phyloP scores from a whole-genome alignment of 1,140 invertebrate species.

The Drosophila bifasciata region DNA sequence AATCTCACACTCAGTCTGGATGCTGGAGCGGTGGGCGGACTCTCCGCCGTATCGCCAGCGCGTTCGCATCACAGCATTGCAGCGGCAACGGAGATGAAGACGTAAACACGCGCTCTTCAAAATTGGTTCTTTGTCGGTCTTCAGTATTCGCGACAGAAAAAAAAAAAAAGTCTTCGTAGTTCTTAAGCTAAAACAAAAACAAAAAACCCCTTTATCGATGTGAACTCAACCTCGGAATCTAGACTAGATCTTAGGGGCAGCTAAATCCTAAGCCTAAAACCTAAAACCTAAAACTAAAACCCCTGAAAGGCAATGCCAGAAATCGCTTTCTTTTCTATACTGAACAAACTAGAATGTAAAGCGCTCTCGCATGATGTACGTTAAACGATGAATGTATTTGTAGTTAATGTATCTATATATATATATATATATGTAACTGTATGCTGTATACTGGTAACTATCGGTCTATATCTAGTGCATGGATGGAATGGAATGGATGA shows the following conservation, averaged over 20 bases:
- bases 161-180: constrained; percentile 65
- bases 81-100: constrained; percentile 62
- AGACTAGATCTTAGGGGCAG: constrained; percentile 15
- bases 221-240: constrained; percentile 51
- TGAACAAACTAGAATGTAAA: constrained; percentile 76
- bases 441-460: constrained; percentile 35
- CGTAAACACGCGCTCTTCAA: constrained; percentile 49
- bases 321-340: constrained; percentile 65
- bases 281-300: constrained; percentile 28
- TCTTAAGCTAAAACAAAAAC: constrained; percentile 28
- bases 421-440: constrained; percentile 30
- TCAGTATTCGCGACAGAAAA: constrained; percentile 67
- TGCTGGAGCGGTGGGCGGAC: constrained; percentile 31
- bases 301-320: constrained; percentile 1
- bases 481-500: constrained; percentile 5
- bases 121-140: constrained; percentile 43
- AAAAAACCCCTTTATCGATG: constrained; percentile 22
- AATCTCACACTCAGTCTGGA: constrained; percentile 73
- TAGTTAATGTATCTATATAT: constrained; percentile 37
- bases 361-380: constrained; percentile 41
- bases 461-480: constrained; percentile 43
- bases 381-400: too few relatives aligned
- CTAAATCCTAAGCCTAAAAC: constrained; percentile 28
- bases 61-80: constrained; percentile 75
- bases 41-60: constrained; percentile 69